Evolutionary conservation across 2,888 invertebrate genomes (phyloP).

Genomic region (Trichopria drosophilae): DNA sequence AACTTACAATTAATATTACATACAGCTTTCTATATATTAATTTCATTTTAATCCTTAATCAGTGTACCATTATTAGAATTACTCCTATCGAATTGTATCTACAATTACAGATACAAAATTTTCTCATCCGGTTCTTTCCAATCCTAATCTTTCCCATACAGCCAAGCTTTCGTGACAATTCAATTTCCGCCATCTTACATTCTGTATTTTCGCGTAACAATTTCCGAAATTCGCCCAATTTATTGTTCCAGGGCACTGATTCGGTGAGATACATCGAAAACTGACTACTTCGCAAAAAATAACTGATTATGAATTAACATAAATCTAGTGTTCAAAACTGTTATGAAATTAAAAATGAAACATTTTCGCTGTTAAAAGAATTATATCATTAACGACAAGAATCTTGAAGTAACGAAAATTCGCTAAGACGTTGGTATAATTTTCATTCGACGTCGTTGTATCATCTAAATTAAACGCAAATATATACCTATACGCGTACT

Average conservation of each 20-base stretch:
- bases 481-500: constrained; percentile 46
- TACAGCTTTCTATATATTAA: constrained; percentile 54
- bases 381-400: no score
- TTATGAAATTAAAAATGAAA: no score
- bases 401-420: constrained; percentile 19
- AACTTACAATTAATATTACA: constrained; percentile 55
- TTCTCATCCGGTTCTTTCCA: constrained; percentile 28
- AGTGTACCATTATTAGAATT: constrained; percentile 38
- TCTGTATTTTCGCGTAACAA: not conserved
- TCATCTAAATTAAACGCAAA: constrained; percentile 34
- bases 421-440: constrained; percentile 8
- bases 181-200: constrained; percentile 12
- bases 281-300: no score
- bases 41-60: constrained; percentile 55
- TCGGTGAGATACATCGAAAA: no score
- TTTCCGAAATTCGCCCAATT: no score
- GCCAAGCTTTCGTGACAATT: no score
- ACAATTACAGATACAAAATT: constrained; percentile 56
- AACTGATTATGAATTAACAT: no score
- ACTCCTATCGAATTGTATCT: constrained; percentile 48
- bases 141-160: not conserved
- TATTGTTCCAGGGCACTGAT: no score
- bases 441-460: constrained; percentile 29
- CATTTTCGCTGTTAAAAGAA: no score
- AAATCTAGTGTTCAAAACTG: no score